Evolutionary conservation across 2,113 vertebrate species (phyloP).

Genomic region (Alectura lathami): DNA sequence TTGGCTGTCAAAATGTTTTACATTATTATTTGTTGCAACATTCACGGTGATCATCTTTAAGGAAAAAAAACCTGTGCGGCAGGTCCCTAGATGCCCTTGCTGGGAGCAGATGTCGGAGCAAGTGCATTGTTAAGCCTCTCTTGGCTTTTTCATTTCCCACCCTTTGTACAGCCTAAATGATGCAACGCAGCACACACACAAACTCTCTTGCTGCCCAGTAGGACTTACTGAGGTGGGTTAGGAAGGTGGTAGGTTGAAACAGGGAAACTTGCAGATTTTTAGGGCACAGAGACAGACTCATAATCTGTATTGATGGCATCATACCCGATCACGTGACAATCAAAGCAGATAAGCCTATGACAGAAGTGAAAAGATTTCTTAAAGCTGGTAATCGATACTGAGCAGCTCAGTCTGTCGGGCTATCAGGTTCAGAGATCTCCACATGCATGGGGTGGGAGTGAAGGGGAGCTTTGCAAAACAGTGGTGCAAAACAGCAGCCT

Average conservation of each 20-base stretch:
- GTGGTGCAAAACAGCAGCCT: background rate
- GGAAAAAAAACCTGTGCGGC: slow-evolving; percentile 64
- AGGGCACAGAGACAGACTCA: background rate
- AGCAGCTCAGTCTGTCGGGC: slow-evolving; percentile 44
- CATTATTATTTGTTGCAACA: slow-evolving; percentile 74
- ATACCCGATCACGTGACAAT: slow-evolving; percentile 34
- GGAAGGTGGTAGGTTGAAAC: slow-evolving; percentile 1
- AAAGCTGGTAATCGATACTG: slow-evolving; percentile 66
- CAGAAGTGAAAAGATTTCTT: slow-evolving; percentile 67
- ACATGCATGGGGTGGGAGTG: accelerated
- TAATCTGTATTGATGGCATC: slow-evolving; percentile 62
- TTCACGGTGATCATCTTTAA: slow-evolving; percentile 79
- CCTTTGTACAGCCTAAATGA: background rate
- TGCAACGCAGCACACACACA: background rate
- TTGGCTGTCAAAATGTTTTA: slow-evolving; percentile 78
- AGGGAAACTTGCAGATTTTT: slow-evolving; percentile 43
- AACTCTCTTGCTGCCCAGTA: background rate
- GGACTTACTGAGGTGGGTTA: background rate
- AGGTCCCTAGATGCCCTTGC: slow-evolving; percentile 73
- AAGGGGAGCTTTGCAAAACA: background rate
- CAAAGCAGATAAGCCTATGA: slow-evolving; percentile 60
- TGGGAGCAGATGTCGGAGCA: slow-evolving; percentile 74
- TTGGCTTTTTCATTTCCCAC: slow-evolving; percentile 57
- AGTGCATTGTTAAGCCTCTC: slow-evolving; percentile 59
- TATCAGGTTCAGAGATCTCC: background rate